Base-by-base conservation (phyloP, 2,888 invertebrate species). In the Cyaniris semiargus region DNA sequence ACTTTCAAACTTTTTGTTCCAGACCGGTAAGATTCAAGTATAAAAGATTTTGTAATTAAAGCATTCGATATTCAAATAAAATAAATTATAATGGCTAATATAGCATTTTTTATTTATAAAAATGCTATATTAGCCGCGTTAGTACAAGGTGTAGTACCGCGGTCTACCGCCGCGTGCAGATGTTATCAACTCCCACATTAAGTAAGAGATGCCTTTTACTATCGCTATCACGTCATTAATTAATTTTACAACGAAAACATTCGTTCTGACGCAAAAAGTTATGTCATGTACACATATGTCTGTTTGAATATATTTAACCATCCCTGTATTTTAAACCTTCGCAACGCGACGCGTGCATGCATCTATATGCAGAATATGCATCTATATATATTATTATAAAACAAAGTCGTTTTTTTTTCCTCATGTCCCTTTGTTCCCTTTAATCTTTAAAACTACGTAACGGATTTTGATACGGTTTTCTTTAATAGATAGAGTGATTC, bases 161-260 rank as follows among this genome's bases (percentile, higher is more conserved):
- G 60, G 60, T 66, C 13, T 66, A 74, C 53, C 74, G 34, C 44
- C 44, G 74, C 48, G 74, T 74, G 74, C 27, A 74, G 74, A 74
- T 74, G 23, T 21, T 53, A 74, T 74, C 74, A 44, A 23, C 21
- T 27, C 48, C 6, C 5, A 53, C 53, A 53, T 53, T 72, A 74
- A 74, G 74, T 74, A 53, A 23, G 74, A 74, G 53, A 74, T 74
- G 53, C 53, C 18, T 53, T 74, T 74, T 74, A 15, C 38, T 74
- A 74, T 48, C 44, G 74, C 74, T 74, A 74, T 53, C 53, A 48
- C 27, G 53, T 74, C 23, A 74, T 53, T 74, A 74, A 74, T 74
- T 53, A 74, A 74, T 53, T 74, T 74, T 23, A 23, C 48, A 15
- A 27, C 15, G 0, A 27, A 27, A 48, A 53, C n/a, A 48, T 48